phyloP scores from a whole-genome alignment of 2,113 vertebrate genomes.

The Pseudorhombus dupliciocellatus region DNA sequence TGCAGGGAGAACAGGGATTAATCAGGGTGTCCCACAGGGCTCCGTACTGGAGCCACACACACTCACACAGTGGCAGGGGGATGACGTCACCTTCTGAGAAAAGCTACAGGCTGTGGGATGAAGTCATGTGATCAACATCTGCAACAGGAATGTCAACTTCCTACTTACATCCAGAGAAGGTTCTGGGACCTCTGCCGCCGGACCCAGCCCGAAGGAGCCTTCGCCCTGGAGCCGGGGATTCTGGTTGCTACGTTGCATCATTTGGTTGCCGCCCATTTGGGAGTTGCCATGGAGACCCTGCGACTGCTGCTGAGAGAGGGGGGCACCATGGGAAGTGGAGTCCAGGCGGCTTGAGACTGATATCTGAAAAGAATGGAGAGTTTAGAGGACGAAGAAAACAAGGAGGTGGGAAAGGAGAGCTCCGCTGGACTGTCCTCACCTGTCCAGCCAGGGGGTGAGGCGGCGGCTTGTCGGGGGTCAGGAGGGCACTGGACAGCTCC shows the following conservation, averaged over 20 bases:
- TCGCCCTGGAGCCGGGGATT: conserved; percentile 78
- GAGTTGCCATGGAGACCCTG: conserved; percentile 77
- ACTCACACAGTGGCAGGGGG: no score
- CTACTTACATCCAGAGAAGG: conserved; percentile 90
- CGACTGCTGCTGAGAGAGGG: conserved; percentile 78
- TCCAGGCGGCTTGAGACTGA: conserved; percentile 82
- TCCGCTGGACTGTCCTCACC: conserved; percentile 47
- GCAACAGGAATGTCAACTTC: no score
- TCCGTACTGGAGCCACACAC: neutral
- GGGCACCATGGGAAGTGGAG: conserved; percentile 77
- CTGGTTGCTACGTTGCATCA: conserved; percentile 82
- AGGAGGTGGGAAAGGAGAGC: neutral
- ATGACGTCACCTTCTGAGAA: no score
- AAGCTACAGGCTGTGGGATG: no score
- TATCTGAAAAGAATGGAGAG: conserved; percentile 74
- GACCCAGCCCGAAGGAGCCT: conserved; percentile 77
- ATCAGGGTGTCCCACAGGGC: neutral
- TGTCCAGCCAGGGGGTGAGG: conserved; percentile 82
- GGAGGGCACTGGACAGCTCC: conserved; percentile 82
- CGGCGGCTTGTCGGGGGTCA: conserved; percentile 82
- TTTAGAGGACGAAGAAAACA: neutral
- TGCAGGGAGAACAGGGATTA: conserved; percentile 47
- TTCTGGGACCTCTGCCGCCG: conserved; percentile 83
- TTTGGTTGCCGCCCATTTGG: conserved; percentile 69
- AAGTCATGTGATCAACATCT: no score